Evolutionary conservation across 1,140 invertebrate species (phyloP).

Genomic region (Lepidurus arcticus): DNA sequence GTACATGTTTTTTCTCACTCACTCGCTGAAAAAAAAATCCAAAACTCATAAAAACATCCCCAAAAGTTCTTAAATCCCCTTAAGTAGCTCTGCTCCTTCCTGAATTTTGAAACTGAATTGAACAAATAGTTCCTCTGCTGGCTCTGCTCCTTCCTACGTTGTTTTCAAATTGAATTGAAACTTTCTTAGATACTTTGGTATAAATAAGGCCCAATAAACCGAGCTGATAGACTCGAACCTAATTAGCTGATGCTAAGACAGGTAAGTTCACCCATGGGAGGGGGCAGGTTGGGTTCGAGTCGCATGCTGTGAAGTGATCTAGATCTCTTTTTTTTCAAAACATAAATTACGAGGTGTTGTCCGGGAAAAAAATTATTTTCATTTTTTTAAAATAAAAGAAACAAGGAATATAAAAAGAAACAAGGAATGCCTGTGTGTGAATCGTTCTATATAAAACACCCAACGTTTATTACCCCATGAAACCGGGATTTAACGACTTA

Average conservation of each 20-base stretch:
- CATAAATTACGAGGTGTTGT: background rate
- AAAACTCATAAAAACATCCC: background rate
- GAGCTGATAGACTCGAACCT: background rate
- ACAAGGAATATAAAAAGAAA: too few species aligned
- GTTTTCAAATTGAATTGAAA: background rate
- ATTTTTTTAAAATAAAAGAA: too few species aligned
- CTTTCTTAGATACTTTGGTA: too few species aligned
- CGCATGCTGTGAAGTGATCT: background rate
- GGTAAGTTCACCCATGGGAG: background rate
- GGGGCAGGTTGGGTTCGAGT: background rate
- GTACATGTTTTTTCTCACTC: background rate
- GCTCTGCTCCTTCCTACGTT: background rate
- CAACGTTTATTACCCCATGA: conserved; percentile 6
- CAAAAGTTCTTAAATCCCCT: background rate
- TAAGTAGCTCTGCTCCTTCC: background rate
- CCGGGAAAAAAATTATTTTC: too few species aligned
- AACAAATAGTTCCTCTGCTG: background rate
- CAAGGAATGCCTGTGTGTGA: background rate
- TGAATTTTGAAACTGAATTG: background rate
- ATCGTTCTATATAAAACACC: background rate
- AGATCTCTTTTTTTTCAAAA: background rate
- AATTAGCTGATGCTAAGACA: background rate
- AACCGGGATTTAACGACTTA: conserved; percentile 8
- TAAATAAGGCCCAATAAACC: too few species aligned
- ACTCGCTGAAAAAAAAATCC: background rate